Evolutionary conservation across 2,888 invertebrate genomes (phyloP).

Genomic region (Pharmacophagus antenor): DNA sequence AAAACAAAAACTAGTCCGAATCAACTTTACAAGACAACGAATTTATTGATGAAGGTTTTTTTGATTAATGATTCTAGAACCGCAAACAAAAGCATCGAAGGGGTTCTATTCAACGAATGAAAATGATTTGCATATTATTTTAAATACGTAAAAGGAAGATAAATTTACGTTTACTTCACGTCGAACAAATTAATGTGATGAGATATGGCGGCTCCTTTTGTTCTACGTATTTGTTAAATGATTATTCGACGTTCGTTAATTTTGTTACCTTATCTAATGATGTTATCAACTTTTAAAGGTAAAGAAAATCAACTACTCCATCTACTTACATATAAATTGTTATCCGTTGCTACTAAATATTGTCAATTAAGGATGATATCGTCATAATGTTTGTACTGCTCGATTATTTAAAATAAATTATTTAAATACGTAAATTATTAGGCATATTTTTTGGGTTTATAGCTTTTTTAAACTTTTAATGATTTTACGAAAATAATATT

Average conservation of each 20-base stretch:
- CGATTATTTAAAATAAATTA: too few relatives aligned
- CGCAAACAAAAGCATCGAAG: conserved; percentile 26
- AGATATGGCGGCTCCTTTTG: conserved; percentile 8
- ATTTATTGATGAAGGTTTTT: conserved; percentile 27
- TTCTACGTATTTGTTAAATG: conserved; percentile 1
- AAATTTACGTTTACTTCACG: conserved; percentile 20
- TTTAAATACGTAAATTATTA: too few relatives aligned
- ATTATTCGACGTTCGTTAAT: neutral
- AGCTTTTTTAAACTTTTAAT: too few relatives aligned
- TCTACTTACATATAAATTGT: neutral
- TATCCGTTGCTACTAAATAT: neutral
- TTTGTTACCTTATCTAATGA: neutral
- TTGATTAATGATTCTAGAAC: conserved; percentile 27
- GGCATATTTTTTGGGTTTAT: too few relatives aligned
- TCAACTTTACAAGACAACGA: conserved; percentile 19
- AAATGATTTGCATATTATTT: conserved; percentile 30
- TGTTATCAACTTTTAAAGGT: neutral
- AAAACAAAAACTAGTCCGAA: neutral
- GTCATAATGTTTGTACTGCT: too few relatives aligned
- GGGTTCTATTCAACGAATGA: conserved; percentile 24
- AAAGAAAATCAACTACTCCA: neutral
- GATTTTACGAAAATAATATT: too few relatives aligned
- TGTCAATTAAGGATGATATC: neutral
- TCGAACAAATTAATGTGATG: conserved; percentile 21
- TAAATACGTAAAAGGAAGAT: conserved; percentile 22